Conservation (phyloP, 2,113 vertebrate species). For the Tylochromis polylepis region DNA sequence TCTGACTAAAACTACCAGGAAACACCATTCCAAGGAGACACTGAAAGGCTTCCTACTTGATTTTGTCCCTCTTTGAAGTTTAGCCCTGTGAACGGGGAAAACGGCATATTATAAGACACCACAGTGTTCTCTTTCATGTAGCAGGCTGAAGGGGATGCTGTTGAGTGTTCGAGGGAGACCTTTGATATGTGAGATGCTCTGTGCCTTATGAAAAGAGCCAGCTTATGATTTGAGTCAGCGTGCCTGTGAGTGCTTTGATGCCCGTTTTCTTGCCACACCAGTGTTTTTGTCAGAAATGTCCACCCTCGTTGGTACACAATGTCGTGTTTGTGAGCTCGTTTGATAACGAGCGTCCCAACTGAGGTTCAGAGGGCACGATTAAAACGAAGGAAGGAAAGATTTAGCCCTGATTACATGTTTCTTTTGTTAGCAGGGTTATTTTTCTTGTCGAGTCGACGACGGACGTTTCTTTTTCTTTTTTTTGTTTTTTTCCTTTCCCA, state of each 20-base stretch:
- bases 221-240: conserved; percentile 58
- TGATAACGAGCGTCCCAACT: background rate
- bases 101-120: conserved; percentile 47
- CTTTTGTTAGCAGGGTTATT: conserved; percentile 11
- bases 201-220: conserved; percentile 56
- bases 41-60: conserved; percentile 32
- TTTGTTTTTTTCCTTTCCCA: conserved; percentile 1
- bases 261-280: conserved; percentile 17
- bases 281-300: conserved; percentile 24
- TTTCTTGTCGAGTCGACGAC: background rate
- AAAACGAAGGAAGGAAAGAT: conserved; percentile 17
- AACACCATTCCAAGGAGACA: background rate
- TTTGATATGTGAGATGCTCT: conserved; percentile 73
- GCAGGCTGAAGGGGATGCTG: conserved; percentile 61
- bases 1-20: conserved; percentile 1
- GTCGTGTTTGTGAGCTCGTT: background rate
- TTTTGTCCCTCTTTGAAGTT: conserved; percentile 53
- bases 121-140: conserved; percentile 66
- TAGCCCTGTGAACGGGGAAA: conserved; percentile 24
- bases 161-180: conserved; percentile 61
- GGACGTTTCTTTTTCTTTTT: conserved; percentile 30
- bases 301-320: background rate
- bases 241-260: conserved; percentile 43
- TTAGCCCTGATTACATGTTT: conserved; percentile 23
- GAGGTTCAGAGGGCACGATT: background rate